Evolutionary conservation across 2,888 invertebrate genomes (phyloP), one percentile per base, ranked within the genome.

Genomic region (Eremobia ochroleuca): DNA sequence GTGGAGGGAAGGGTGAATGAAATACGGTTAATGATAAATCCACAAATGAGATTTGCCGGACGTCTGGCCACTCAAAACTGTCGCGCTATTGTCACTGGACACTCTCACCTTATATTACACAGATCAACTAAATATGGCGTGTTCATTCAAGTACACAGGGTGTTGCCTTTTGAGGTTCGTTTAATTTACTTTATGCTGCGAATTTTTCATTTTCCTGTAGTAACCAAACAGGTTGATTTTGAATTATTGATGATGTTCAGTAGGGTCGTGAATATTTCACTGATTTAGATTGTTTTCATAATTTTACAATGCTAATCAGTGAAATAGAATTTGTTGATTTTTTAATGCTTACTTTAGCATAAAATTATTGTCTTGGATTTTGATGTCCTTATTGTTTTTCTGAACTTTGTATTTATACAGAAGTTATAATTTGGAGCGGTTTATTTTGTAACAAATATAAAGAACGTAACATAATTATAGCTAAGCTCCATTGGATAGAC

Each of bases 1-100:
- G 91, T 91, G 90, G 92, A 92, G 92, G 92, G 92, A 94, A 94
- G 96, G 96, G 96, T 95, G 95, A 93, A 94, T 95, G 95, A 95
- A 96, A 96, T 96, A 94, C 95, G 94, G 96, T 96, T 96, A 96
- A 96, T 96, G 96, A 97, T 96, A 97, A 97, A 96, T 96, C 96
- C 96, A 95, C 96, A 96, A 97, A 97, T 96, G 96, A 96, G 97
- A 97, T 97, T 96, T 96, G 95, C 94, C 92, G 96, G 96, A 95
- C 96, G 94, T 93, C 94, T 94, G 96, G 95, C 96, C 95, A 96
- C 96, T 96, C 96, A 93, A 95, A 94, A 94, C 93, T 94, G 93
- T 93, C 93, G 92, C 89, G 87, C 95, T 87, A 96, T 96, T 97
- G 96, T 97, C 94, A 95, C 92, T 92, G 94, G 94, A 95, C 94